Evolutionary conservation across 2,888 invertebrate genomes (phyloP), one percentile per base, ranked within the genome.

Genomic region (Mythimna pallens): DNA sequence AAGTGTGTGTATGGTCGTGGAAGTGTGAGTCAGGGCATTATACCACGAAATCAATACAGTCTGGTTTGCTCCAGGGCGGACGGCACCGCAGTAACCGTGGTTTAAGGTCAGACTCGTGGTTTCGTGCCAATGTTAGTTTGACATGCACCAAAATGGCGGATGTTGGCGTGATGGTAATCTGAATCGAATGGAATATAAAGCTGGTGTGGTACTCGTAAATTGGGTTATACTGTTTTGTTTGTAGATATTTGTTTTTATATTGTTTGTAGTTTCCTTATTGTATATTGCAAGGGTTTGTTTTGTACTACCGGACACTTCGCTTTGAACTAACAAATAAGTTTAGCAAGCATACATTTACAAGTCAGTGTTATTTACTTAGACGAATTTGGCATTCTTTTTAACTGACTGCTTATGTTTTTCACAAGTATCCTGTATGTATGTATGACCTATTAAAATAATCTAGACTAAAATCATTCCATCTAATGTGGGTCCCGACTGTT

Each of bases 31-130:
- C 64, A 70, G 88, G 84, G 88, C 85, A 84, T 79, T 73, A 72
- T 73, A 82, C 76, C 70, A 57, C 75, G 74, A 79, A 86, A 91
- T 91, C 91, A 88, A 91, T 91, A 90, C 85, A 80, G 88, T 88
- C 90, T 90, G 88, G 80, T 74, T 73, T 59, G 70, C 61, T 85
- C 81, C 78, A 84, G 84, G 76, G 73, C 64, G 78, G 66, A 63
- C 82, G 57, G 22, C n/a, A 81, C 86, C 61, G 12, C 5, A 0
- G 17, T 78, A 84, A 84, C 72, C 54, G 40, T 34, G 52, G 79
- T 76, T 84, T 57, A 58, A 6, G 43, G 36, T 25, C 6, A 2
- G 10, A 10, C 64, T 47, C 65, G 43, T 64, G 36, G 10, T 64
- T 64, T 34, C 68, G 36, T 47, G 76, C 34, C 40, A 83, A 70